These are phyloP conservation scores for Uloborus diversus DNA, from an alignment of 1,140 invertebrate genomes.

Conservation along the genomic window DNA sequence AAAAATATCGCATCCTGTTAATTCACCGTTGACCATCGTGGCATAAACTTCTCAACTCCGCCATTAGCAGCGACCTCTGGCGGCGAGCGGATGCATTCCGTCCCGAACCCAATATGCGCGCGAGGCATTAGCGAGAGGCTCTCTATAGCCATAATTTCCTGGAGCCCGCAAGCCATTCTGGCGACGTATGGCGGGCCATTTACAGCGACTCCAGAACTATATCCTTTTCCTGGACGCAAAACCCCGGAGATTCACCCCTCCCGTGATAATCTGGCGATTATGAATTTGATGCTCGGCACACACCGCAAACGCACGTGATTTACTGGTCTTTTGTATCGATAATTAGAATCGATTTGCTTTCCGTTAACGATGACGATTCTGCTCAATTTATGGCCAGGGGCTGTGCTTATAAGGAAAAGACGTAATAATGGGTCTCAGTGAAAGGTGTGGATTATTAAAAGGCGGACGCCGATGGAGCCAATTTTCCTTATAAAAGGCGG, in stretches of 20 bases:
- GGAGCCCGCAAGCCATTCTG: not conserved
- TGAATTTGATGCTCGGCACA: constrained; percentile 38
- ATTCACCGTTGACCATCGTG: too few relatives aligned
- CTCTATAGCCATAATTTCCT: constrained; percentile 45
- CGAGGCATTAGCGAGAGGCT: constrained; percentile 22
- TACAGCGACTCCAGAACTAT: not conserved
- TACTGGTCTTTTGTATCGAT: constrained; percentile 45
- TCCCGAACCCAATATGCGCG: not conserved
- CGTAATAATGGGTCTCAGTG: constrained; percentile 24
- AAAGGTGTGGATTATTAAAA: not conserved
- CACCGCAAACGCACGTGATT: constrained; percentile 23
- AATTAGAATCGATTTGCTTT: constrained; percentile 45
- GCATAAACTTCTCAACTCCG: constrained; percentile 27
- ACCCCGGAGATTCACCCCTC: constrained; percentile 3
- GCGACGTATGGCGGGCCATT: constrained; percentile 8
- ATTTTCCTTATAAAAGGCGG: not conserved
- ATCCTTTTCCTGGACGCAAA: constrained; percentile 42
- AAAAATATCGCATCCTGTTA: too few relatives aligned
- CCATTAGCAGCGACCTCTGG: constrained; percentile 24
- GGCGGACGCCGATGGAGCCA: not conserved
- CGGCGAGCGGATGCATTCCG: constrained; percentile 14
- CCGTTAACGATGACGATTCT: not conserved
- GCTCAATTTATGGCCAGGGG: not conserved
- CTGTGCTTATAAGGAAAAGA: not conserved
- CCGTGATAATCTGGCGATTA: constrained; percentile 12